Evolutionary conservation across 2,888 invertebrate genomes (phyloP).

Genomic region (Lathronympha strigana): DNA sequence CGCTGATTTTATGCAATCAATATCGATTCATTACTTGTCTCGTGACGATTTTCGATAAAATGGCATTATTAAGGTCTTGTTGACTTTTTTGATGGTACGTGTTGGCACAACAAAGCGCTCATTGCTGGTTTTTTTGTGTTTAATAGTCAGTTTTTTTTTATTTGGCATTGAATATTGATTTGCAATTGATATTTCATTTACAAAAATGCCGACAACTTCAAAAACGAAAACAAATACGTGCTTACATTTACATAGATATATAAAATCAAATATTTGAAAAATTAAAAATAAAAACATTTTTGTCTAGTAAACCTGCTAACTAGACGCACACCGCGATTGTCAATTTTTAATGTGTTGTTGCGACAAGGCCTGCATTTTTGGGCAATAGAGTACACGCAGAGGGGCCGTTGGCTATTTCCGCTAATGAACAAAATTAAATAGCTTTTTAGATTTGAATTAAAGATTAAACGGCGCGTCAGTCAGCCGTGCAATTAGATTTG

Average conservation of each 20-base stretch:
- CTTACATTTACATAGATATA: not conserved
- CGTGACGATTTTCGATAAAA: constrained; percentile 60
- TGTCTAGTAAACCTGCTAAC: constrained; percentile 46
- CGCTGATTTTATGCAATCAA: constrained; percentile 71
- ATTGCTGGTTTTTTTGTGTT: constrained; percentile 20
- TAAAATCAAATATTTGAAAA: not conserved
- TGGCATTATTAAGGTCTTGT: constrained; percentile 53
- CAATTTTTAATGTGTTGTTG: constrained; percentile 68
- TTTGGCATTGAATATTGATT: not conserved
- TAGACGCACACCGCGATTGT: constrained; percentile 55
- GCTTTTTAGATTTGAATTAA: constrained; percentile 32
- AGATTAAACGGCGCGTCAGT: constrained; percentile 15
- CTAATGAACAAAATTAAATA: constrained; percentile 31
- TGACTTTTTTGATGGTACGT: constrained; percentile 44
- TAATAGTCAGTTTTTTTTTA: not conserved
- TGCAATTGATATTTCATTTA: not conserved
- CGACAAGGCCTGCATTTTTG: constrained; percentile 69
- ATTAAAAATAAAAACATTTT: constrained; percentile 25
- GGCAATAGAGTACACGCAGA: constrained; percentile 67
- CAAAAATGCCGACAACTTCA: not conserved
- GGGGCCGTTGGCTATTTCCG: constrained; percentile 41
- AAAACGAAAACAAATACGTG: not conserved
- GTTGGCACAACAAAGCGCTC: constrained; percentile 21
- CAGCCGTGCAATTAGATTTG: constrained; percentile 16
- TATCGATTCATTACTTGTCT: constrained; percentile 63